Evolutionary conservation across 2,888 invertebrate species (phyloP), one percentile per base, ranked within the genome.

Genomic region (Sesia apiformis): DNA sequence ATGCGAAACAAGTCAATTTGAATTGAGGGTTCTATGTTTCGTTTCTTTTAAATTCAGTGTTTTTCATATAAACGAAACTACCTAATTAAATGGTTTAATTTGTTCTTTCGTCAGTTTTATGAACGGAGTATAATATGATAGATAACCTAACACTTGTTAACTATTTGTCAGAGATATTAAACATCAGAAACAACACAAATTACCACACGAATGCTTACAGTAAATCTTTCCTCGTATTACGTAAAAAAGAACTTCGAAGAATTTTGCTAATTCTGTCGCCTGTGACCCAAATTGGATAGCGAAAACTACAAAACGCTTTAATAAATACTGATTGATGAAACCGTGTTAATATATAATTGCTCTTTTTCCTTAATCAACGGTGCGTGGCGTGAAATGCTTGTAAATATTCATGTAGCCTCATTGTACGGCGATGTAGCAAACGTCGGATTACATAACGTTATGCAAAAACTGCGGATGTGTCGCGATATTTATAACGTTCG

Each of bases 401-500:
- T 53, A 53, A 59, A 59, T 58, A 58, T 57, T 62, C 58, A 61
- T 56, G 52, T 54, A 57, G 54, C 58, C 55, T 51, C 55, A 55
- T 57, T 55, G 46, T 8, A n/a, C 8, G 23, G 8, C 53, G 52
- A 54, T 56, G 55, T 55, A 23, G 49, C 40, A 52, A 52, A 56
- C 50, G 54, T 51, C 52, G 55, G 56, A 50, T 64, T 63, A 56
- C 56, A 61, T 66, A 65, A 61, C 57, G 52, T 54, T 41, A 42
- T 53, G 57, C 56, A 57, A 58, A 60, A 58, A 56, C 51, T 56
- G 52, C 63, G 64, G 63, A 64, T 64, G 66, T 58, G 54, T 62
- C 57, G 58, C 55, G 58, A 60, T 70, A 70, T 70, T 63, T 63
- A 59, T 66, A 66, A 63, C 7, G 39, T 50, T 7, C 55, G 57